Conservation (phyloP, 1,140 invertebrate genomes). For the Bombus balteatus region DNA sequence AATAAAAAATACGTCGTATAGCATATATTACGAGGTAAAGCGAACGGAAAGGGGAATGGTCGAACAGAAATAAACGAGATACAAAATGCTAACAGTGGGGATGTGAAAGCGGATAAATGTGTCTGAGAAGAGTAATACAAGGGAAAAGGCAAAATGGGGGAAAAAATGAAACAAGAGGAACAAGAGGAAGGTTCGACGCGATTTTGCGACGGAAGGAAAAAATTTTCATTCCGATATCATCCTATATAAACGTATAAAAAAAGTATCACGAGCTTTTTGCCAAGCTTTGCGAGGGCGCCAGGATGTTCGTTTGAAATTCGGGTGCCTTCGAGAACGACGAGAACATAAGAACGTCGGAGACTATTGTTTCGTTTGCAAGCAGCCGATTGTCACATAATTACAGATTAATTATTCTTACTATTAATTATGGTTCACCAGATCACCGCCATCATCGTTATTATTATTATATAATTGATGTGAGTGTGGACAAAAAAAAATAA, state of each 20-base stretch:
- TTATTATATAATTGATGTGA: slow-evolving; percentile 75
- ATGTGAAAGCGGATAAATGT: background rate
- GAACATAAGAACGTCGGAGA: slow-evolving; percentile 53
- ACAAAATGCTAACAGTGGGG: background rate
- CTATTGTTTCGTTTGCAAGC: slow-evolving; percentile 66
- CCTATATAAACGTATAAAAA: slow-evolving; percentile 64
- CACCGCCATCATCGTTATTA: slow-evolving; percentile 66
- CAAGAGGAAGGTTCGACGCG: slow-evolving; percentile 24
- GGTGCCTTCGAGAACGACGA: slow-evolving; percentile 42
- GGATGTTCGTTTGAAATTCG: slow-evolving; percentile 22
- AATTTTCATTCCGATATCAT: slow-evolving; percentile 57
- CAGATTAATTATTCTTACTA: slow-evolving; percentile 66
- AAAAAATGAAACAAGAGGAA: background rate
- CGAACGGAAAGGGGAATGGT: slow-evolving; percentile 24
- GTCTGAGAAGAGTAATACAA: background rate
- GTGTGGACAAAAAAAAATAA: slow-evolving; percentile 72
- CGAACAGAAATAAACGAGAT: slow-evolving; percentile 1
- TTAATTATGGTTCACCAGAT: slow-evolving; percentile 62
- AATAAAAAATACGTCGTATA: slow-evolving; percentile 13
- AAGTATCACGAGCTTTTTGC: slow-evolving; percentile 65
- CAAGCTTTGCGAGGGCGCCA: slow-evolving; percentile 52
- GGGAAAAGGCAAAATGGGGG: background rate
- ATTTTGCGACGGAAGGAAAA: background rate
- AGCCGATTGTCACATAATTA: slow-evolving; percentile 60
- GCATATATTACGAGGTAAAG: slow-evolving; percentile 17